Evolutionary conservation across 2,888 invertebrate genomes (phyloP).

Genomic region (Drosophila buzzatii): DNA sequence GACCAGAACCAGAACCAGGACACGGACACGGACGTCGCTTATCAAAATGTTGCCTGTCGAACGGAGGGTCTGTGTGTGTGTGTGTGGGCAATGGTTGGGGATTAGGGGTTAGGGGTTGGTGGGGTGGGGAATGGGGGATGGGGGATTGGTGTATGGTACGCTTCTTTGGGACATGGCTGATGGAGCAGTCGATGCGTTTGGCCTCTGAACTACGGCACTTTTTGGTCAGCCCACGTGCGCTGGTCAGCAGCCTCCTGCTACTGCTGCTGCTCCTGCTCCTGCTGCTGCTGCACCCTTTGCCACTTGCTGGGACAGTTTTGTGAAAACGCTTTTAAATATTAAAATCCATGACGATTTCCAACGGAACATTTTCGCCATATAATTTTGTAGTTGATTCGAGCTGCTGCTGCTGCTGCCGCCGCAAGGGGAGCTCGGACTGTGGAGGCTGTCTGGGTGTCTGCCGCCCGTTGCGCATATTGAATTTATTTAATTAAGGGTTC

Average conservation of each 20-base stretch:
- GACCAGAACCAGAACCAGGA: background rate
- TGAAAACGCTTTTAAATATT: conserved; percentile 84
- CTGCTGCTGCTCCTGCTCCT: background rate
- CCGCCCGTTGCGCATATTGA: conserved; percentile 83
- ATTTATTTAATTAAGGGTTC: conserved; percentile 85
- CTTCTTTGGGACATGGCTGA: conserved; percentile 53
- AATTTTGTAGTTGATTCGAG: conserved; percentile 66
- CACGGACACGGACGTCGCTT: conserved; percentile 52
- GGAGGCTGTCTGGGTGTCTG: conserved; percentile 18
- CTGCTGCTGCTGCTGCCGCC: conserved; percentile 3
- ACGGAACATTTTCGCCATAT: conserved; percentile 74
- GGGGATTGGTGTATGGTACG: background rate
- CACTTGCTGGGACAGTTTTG: conserved; percentile 62
- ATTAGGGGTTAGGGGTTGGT: background rate
- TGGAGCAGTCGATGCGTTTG: conserved; percentile 72
- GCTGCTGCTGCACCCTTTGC: background rate
- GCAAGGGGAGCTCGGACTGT: background rate
- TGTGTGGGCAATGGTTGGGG: background rate
- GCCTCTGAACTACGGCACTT: conserved; percentile 76
- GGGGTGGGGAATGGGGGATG: background rate
- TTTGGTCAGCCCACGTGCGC: conserved; percentile 73
- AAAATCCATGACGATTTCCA: conserved; percentile 84
- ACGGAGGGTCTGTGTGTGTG: conserved; percentile 29
- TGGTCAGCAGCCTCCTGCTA: conserved; percentile 35
- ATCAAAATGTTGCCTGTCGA: conserved; percentile 81